These are phyloP conservation scores for Eumacrocentrus americanus DNA, from an alignment of 2,888 invertebrate genomes.

Conservation along the genomic window DNA sequence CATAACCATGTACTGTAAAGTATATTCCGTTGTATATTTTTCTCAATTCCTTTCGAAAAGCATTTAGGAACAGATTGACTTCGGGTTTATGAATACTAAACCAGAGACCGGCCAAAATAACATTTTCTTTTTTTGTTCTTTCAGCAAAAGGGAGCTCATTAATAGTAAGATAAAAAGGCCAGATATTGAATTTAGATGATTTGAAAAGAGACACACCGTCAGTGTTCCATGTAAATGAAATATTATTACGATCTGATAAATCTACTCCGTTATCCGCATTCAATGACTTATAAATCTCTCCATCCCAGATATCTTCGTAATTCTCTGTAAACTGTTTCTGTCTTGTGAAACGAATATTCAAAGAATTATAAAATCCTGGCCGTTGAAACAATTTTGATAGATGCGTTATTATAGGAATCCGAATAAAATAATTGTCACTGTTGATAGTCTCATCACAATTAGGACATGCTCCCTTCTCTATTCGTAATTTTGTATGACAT, in stretches of 20 bases:
- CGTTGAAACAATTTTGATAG: background rate
- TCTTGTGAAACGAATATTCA: background rate
- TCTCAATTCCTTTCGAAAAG: background rate
- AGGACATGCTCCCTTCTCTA: background rate
- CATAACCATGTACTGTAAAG: background rate
- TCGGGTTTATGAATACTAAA: slow-evolving; percentile 2
- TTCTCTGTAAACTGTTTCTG: background rate
- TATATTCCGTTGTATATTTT: background rate
- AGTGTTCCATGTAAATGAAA: slow-evolving; percentile 5
- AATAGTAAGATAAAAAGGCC: slow-evolving; percentile 7
- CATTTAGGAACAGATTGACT: background rate
- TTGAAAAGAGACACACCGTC: slow-evolving; percentile 4
- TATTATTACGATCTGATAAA: background rate
- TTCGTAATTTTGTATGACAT: background rate
- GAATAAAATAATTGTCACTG: background rate
- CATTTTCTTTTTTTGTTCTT: slow-evolving; percentile 8
- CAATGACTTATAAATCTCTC: background rate
- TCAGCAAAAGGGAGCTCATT: background rate
- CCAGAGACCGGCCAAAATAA: background rate
- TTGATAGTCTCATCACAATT: background rate
- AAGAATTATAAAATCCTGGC: background rate
- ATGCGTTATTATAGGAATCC: background rate
- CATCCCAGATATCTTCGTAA: background rate
- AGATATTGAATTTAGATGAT: slow-evolving; percentile 6
- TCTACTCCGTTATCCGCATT: background rate